phyloP scores from a whole-genome alignment of 2,113 vertebrate genomes.

The Siphamia tubifer region DNA sequence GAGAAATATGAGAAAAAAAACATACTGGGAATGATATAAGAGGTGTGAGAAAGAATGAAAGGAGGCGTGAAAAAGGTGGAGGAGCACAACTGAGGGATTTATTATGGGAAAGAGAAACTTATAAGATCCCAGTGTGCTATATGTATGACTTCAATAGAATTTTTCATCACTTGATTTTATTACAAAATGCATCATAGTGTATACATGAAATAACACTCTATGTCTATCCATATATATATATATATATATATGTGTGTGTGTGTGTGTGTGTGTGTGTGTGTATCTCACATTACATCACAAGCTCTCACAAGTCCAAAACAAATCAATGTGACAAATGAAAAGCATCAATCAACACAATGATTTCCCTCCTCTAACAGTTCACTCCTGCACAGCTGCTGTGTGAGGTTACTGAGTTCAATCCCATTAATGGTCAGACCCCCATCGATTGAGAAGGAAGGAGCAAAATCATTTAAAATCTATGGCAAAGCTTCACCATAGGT shows the following conservation, averaged over 20 bases:
- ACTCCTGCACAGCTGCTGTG: conserved; percentile 4
- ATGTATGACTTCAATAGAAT: neutral
- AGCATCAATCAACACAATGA: conserved; percentile 50
- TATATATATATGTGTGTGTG: too few species aligned
- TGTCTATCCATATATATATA: too few species aligned
- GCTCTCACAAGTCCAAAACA: conserved; percentile 27
- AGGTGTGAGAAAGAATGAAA: neutral
- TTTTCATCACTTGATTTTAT: neutral
- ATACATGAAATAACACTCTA: neutral
- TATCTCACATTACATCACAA: conserved; percentile 24
- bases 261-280: too few species aligned
- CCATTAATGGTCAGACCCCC: conserved; percentile 30
- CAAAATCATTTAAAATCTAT: conserved; percentile 43
- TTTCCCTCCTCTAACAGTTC: conserved; percentile 38
- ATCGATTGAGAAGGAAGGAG: conserved; percentile 19
- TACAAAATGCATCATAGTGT: conserved; percentile 4
- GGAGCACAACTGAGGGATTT: neutral
- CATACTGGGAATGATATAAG: neutral
- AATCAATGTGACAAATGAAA: conserved; percentile 59
- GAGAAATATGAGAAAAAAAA: neutral
- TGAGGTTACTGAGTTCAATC: conserved; percentile 51
- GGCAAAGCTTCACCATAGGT: conserved; percentile 10
- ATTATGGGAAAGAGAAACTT: neutral
- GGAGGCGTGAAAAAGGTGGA: neutral
- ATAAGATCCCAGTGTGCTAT: neutral